phyloP scores from a whole-genome alignment of 2,888 invertebrate species.

The Quadroppia sp. region DNA sequence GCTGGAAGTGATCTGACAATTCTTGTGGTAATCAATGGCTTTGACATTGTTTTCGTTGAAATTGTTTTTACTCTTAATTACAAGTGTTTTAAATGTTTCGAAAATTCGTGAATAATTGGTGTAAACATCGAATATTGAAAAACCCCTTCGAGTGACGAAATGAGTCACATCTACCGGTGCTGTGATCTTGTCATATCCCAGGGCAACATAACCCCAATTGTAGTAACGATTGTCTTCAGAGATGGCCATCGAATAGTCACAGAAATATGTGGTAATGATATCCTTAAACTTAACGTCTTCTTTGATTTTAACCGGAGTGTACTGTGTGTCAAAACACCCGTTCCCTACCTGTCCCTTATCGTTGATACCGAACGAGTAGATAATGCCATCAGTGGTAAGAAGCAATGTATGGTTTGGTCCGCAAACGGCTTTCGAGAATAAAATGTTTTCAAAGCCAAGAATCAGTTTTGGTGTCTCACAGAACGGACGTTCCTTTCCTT shows the following conservation, averaged over 20 bases:
- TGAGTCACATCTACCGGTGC: not conserved
- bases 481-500: not conserved
- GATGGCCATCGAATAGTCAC: not conserved
- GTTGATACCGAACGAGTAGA: not conserved
- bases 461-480: not conserved
- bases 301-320: not conserved
- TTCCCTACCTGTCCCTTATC: not conserved
- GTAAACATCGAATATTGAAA: not conserved
- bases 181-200: not conserved
- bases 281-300: not conserved
- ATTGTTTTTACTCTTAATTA: too few species aligned
- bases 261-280: not conserved
- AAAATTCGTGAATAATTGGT: not conserved
- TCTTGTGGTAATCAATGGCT: too few species aligned
- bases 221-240: not conserved
- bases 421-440: not conserved
- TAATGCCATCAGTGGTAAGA: not conserved
- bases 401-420: not conserved
- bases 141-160: not conserved
- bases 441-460: not conserved
- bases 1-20: too few species aligned
- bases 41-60: too few species aligned
- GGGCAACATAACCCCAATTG: not conserved
- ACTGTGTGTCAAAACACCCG: not conserved
- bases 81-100: too few species aligned